Percentiles rank a stretch among this genome's conserved stretches.
phyloP scores from a whole-genome alignment of 2,888 invertebrate genomes.

The Acleris laterana region DNA sequence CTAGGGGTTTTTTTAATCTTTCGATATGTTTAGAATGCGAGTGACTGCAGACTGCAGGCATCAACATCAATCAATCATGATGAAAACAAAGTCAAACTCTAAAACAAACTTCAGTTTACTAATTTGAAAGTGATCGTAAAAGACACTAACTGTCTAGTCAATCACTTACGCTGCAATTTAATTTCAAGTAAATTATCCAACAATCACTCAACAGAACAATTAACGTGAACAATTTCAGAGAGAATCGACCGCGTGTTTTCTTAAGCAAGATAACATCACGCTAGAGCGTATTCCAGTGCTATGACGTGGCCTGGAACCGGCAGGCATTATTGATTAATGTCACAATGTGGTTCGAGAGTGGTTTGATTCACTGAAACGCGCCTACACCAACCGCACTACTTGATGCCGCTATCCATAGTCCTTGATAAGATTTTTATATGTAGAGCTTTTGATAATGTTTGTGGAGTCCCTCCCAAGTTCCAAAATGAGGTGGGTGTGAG shows the following conservation, averaged over 20 bases:
- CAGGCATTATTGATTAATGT: conserved; percentile 46
- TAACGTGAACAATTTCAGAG: conserved; percentile 4
- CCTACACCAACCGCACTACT: conserved; percentile 4
- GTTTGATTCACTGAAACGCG: conserved; percentile 19
- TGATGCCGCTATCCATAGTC: background rate
- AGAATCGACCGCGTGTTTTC: conserved; percentile 9
- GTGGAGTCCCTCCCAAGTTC: too few species aligned
- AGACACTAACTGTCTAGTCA: background rate
- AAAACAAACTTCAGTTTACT: background rate
- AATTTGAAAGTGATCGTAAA: background rate
- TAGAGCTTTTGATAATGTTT: too few species aligned
- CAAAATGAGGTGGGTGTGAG: too few species aligned
- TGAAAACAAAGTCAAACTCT: too few species aligned
- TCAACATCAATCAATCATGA: too few species aligned
- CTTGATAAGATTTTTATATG: too few species aligned
- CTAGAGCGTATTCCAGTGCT: conserved; percentile 22
- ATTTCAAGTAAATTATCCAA: background rate
- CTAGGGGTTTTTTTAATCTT: too few species aligned
- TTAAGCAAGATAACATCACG: conserved; percentile 22
- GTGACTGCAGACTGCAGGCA: too few species aligned
- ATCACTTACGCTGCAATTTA: background rate
- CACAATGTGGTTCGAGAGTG: conserved; percentile 48
- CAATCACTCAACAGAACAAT: background rate
- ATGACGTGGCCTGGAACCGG: conserved; percentile 21
- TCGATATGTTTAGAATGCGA: too few species aligned